These are phyloP conservation scores for Caenorhabditis panamensis DNA, from an alignment of 2,888 invertebrate genomes.

Conservation along the genomic window DNA sequence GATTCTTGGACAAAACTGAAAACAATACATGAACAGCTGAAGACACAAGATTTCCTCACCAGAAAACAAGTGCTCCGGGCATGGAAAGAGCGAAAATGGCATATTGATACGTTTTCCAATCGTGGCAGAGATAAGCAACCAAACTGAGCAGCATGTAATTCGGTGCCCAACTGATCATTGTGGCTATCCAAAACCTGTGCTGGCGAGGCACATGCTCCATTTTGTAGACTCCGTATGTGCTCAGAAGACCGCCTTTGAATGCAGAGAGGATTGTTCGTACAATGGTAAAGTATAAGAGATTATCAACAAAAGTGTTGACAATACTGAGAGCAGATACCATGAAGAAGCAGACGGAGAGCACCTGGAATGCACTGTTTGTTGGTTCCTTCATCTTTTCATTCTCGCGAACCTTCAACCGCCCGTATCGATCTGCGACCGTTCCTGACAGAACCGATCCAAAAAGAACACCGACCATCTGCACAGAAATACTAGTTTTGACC, in stretches of 20 bases:
- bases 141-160: constrained; percentile 76
- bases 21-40: too few species aligned
- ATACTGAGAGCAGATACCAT: constrained; percentile 55
- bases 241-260: constrained; percentile 78
- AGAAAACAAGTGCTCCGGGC: constrained; percentile 73
- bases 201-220: constrained; percentile 78
- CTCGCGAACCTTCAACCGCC: constrained; percentile 57
- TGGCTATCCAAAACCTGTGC: constrained; percentile 77
- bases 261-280: constrained; percentile 73
- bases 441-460: constrained; percentile 64
- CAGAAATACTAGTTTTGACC: constrained; percentile 76
- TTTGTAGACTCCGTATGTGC: constrained; percentile 72
- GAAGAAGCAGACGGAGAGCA: constrained; percentile 59
- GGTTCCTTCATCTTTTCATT: neutral
- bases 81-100: constrained; percentile 69
- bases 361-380: constrained; percentile 30
- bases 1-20: constrained; percentile 75
- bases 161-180: constrained; percentile 77
- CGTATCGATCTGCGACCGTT: constrained; percentile 63
- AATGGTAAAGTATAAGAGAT: constrained; percentile 71
- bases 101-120: constrained; percentile 76
- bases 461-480: constrained; percentile 77
- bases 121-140: constrained; percentile 69
- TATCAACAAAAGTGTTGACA: constrained; percentile 31
- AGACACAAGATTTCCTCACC: too few species aligned